Conservation (phyloP, 1,140 invertebrate genomes). For the Drosophila serrata region DNA sequence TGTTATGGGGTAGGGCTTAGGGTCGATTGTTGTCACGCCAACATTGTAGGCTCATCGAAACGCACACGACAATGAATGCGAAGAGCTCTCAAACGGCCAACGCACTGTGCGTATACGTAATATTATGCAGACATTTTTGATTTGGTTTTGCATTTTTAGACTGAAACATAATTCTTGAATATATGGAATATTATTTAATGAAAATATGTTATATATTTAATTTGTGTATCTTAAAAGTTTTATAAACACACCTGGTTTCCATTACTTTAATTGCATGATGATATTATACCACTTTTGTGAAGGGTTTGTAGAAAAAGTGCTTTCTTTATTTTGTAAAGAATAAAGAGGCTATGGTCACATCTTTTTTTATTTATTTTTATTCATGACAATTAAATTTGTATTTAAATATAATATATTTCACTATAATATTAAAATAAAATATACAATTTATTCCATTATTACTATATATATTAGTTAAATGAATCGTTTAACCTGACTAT, state of each 20-base stretch:
- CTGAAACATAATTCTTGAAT: neutral
- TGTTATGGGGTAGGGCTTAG: conserved; percentile 4
- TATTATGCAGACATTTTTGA: conserved; percentile 16
- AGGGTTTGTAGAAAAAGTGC: too few relatives aligned
- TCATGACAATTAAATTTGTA: too few relatives aligned
- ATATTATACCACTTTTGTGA: too few relatives aligned
- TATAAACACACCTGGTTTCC: neutral
- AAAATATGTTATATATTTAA: neutral
- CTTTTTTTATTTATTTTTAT: too few relatives aligned
- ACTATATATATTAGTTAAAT: too few relatives aligned
- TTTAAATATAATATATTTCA: too few relatives aligned
- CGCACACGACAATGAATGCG: conserved; percentile 11
- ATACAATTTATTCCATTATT: too few relatives aligned
- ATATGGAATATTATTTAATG: neutral
- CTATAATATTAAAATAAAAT: too few relatives aligned
- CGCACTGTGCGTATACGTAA: conserved; percentile 47
- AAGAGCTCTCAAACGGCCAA: neutral
- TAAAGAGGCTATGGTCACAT: too few relatives aligned
- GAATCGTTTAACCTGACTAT: too few relatives aligned
- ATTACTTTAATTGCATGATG: too few relatives aligned
- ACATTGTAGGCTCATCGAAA: conserved; percentile 13
- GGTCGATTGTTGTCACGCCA: conserved; percentile 1
- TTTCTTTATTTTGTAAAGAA: too few relatives aligned
- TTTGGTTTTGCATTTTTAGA: conserved; percentile 18
- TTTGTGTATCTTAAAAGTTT: neutral